Base-by-base conservation (phyloP, 2,113 vertebrate genomes). In the Recurvirostra avosetta region DNA sequence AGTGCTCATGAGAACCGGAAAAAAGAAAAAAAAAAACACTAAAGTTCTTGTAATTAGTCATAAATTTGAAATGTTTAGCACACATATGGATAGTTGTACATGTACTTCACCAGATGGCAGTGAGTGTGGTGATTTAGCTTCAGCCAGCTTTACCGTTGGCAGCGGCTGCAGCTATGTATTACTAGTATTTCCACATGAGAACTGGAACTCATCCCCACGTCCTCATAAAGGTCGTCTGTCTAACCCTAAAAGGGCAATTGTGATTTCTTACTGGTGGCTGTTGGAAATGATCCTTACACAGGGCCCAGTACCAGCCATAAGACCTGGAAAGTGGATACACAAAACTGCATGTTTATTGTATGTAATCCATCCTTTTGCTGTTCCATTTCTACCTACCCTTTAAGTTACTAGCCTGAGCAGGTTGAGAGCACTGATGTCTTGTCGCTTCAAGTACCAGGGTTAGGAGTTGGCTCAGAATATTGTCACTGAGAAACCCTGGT, bases 231-330 rank as follows among this genome's bases (percentile, higher is more conserved):
- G 10, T 66, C 20, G 47, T 19, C 18, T 63, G 25, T 84, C 41
- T 79, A 27, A 73, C 11, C 16, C 38, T 50, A 2, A 20, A 75
- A 61, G 6, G 27, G 34, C 38, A 72, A 20, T 55, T 89, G 14
- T n/a, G 8, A 7, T 53, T 66, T 68, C 61, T n/a, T 47, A 22
- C 5, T 61, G 15, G 8, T 59, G 8, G 15, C 56, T 76, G 17
- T n/a, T 68, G 11, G 47, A 55, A 62, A 7, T 40, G 2, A n/a
- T 61, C 25, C 0, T 1, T 36, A 5, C 0, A 2, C 43, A 61
- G 26, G 38, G 79, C 36, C 27, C 11, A 25, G 30, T 52, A 50
- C 7, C 32, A 63, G 3, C 19, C 12, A 1, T 16, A 49, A 47
- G 29, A 50, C 16, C 5, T 61, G 58, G 34, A 17, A 83, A 74